A percentile compares a stretch with the other conserved stretches of the same genome.
These are phyloP conservation scores for Spermophilus dauricus DNA, from an alignment of 2,113 vertebrate species.

Conservation along the genomic window DNA sequence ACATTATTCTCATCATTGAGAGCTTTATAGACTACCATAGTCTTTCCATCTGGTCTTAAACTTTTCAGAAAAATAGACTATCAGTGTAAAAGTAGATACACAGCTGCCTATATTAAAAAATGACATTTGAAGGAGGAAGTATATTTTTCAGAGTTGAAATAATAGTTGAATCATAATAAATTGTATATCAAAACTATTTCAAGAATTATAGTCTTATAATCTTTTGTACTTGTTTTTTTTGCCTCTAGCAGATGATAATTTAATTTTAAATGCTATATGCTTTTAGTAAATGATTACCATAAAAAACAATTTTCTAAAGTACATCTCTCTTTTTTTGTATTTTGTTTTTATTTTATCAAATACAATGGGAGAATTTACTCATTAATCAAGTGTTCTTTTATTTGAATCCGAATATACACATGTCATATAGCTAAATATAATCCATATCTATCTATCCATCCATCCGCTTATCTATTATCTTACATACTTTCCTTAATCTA, in stretches of 20 bases:
- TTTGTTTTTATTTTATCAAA: too few species aligned
- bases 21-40: neutral
- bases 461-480: neutral
- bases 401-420: neutral
- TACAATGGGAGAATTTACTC: too few species aligned
- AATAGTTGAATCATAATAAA: neutral
- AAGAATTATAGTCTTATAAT: neutral
- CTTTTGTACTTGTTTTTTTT: neutral
- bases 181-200: neutral
- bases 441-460: neutral
- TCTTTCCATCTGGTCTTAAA: neutral
- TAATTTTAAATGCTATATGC: neutral
- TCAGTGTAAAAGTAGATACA: neutral
- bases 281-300: neutral
- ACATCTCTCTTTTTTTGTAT: too few species aligned
- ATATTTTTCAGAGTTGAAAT: neutral
- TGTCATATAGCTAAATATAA: neutral
- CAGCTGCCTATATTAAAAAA: neutral
- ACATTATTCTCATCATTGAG: neutral
- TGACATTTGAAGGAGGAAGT: neutral
- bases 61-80: neutral
- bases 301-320: neutral
- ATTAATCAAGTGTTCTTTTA: neutral
- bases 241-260: neutral
- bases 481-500: neutral